These are phyloP conservation scores for Steinernema khuongi DNA, from an alignment of 1,140 invertebrate species.

Conservation along the genomic window DNA sequence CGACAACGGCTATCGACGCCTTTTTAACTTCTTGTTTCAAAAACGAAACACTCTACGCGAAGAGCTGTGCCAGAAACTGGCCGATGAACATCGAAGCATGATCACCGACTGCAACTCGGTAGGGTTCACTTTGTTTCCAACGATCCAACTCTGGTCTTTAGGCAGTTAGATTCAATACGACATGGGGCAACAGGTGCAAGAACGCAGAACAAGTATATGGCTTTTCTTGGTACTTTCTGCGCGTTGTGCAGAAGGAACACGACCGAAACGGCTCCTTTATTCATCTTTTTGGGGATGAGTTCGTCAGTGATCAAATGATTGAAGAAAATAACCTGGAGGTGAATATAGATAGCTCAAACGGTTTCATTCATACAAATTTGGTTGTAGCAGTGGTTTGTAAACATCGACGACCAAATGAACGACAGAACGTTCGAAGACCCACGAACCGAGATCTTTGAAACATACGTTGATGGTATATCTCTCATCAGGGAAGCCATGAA, in stretches of 20 bases:
- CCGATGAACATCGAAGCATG: not conserved
- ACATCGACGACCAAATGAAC: not conserved
- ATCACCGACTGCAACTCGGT: not conserved
- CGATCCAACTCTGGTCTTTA: not conserved
- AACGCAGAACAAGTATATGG: not conserved
- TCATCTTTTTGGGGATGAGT: not conserved
- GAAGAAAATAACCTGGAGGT: not conserved
- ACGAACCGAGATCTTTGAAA: not conserved
- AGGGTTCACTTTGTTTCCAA: not conserved
- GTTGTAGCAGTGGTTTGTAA: not conserved
- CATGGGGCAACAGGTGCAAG: not conserved
- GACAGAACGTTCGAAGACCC: not conserved
- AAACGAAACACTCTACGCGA: not conserved
- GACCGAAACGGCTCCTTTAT: not conserved
- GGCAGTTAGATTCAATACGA: not conserved
- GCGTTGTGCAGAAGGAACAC: not conserved
- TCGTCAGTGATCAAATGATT: not conserved
- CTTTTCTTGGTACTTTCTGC: slow-evolving; percentile 7
- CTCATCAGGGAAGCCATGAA: not conserved
- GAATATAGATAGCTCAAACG: not conserved
- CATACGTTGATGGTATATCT: not conserved
- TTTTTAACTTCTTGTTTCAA: not conserved
- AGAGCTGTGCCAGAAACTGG: not conserved
- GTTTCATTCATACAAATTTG: not conserved
- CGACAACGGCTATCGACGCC: not conserved